A percentile compares a stretch with the other conserved stretches of the same genome.
phyloP scores from a whole-genome alignment of 2,888 invertebrate genomes.

The Drosophila limbata region DNA sequence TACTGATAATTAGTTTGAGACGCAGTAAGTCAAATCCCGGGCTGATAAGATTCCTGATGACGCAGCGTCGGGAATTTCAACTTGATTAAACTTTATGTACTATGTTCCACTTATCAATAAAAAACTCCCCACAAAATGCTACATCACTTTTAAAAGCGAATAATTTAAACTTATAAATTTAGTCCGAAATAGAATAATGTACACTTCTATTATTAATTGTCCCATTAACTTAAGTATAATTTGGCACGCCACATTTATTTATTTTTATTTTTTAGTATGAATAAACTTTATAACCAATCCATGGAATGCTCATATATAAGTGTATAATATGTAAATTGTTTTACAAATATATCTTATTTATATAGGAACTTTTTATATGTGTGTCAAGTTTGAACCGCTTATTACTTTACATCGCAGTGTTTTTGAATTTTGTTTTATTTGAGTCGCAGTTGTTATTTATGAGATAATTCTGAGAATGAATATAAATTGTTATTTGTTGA shows the following conservation, averaged over 20 bases:
- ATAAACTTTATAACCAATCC: too few species aligned
- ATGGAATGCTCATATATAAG: background rate
- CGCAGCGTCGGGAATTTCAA: conserved; percentile 10
- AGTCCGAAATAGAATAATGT: too few species aligned
- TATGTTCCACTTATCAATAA: too few species aligned
- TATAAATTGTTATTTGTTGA: conserved; percentile 4
- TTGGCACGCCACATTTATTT: too few species aligned
- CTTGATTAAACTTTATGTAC: background rate
- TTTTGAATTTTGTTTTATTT: background rate
- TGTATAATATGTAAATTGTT: background rate
- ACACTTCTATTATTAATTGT: too few species aligned
- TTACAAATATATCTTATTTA: background rate
- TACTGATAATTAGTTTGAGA: conserved; percentile 20
- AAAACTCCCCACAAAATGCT: too few species aligned
- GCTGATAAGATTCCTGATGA: conserved; percentile 32
- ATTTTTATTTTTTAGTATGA: too few species aligned
- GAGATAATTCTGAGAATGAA: conserved; percentile 29
- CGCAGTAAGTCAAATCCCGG: conserved; percentile 28
- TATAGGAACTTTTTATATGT: conserved; percentile 5
- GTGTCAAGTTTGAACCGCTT: conserved; percentile 56
- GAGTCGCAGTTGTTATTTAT: conserved; percentile 36
- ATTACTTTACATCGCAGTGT: conserved; percentile 5
- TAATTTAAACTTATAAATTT: too few species aligned
- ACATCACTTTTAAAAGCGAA: too few species aligned
- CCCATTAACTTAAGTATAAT: too few species aligned